Percentiles rank a stretch among this genome's conserved stretches.
phyloP scores from a whole-genome alignment of 2,888 invertebrate species.

The Germaria angustata region DNA sequence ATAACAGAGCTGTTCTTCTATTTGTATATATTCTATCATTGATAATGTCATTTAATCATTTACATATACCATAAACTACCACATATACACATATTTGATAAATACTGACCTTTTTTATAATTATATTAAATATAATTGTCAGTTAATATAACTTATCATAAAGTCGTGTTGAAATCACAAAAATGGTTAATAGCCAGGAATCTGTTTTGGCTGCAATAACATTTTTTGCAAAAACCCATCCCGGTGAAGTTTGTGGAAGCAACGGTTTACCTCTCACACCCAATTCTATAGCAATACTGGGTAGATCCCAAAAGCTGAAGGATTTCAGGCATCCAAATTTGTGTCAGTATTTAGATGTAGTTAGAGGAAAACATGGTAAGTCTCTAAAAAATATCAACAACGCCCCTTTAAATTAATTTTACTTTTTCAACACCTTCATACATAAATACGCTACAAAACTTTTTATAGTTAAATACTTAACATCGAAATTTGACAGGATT shows the following conservation, averaged over 20 bases:
- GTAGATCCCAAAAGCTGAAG: constrained; percentile 91
- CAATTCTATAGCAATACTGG: constrained; percentile 96
- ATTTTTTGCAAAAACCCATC: constrained; percentile 94
- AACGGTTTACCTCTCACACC: constrained; percentile 98
- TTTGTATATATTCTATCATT: constrained; percentile 38
- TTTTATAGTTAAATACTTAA: no score
- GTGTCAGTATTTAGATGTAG: constrained; percentile 94
- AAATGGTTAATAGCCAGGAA: constrained; percentile 65
- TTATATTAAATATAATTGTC: not conserved
- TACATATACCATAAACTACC: not conserved
- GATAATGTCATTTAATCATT: not conserved
- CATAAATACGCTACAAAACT: no score
- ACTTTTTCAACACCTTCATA: no score
- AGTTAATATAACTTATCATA: not conserved
- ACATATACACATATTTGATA: no score
- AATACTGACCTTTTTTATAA: not conserved
- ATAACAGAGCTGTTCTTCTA: constrained; percentile 28
- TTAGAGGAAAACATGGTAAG: constrained; percentile 95
- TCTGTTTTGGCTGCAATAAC: constrained; percentile 88
- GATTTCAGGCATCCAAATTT: constrained; percentile 89
- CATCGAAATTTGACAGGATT: no score
- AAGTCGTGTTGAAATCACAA: not conserved
- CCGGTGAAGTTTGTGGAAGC: constrained; percentile 94
- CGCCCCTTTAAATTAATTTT: constrained; percentile 22
- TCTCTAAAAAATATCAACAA: constrained; percentile 16